These are phyloP conservation scores for Tachuris rubrigastra DNA, from an alignment of 2,113 vertebrate genomes.

Conservation along the genomic window DNA sequence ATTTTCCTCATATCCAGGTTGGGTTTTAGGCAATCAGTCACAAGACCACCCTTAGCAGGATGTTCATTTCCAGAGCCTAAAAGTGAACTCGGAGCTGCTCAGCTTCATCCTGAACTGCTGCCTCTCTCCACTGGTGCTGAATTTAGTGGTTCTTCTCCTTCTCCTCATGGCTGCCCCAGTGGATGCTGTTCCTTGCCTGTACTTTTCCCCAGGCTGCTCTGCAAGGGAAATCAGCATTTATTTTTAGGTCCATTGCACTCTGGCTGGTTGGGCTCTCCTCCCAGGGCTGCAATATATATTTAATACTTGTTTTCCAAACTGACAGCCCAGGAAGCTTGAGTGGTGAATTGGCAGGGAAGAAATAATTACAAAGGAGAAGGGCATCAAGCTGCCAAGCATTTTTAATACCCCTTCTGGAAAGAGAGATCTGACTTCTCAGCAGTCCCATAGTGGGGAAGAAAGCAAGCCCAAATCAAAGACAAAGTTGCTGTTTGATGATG, in stretches of 20 bases:
- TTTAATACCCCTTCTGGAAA: not conserved
- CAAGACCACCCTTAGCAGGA: not conserved
- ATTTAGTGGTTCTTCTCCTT: not conserved
- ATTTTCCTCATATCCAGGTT: not conserved
- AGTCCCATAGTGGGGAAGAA: not conserved
- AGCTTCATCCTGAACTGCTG: not conserved
- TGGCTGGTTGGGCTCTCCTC: not conserved
- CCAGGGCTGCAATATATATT: conserved; percentile 8
- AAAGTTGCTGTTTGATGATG: not conserved
- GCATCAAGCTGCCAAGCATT: not conserved
- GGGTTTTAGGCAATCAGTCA: not conserved
- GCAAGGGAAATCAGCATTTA: conserved; percentile 20
- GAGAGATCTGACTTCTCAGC: not conserved
- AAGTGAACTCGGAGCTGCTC: not conserved
- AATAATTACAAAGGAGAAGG: not conserved
- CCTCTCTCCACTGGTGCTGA: not conserved
- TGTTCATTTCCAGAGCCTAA: not conserved
- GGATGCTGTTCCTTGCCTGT: not conserved
- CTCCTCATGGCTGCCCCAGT: not conserved
- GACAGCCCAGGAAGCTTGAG: conserved; percentile 12
- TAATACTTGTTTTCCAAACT: conserved; percentile 32
- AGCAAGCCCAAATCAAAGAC: not conserved
- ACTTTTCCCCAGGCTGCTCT: conserved; percentile 9
- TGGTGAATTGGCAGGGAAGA: not conserved
- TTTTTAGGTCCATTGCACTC: conserved; percentile 41